Evolutionary conservation across 2,113 vertebrate genomes (phyloP).

Genomic region (Grallaria varia): DNA sequence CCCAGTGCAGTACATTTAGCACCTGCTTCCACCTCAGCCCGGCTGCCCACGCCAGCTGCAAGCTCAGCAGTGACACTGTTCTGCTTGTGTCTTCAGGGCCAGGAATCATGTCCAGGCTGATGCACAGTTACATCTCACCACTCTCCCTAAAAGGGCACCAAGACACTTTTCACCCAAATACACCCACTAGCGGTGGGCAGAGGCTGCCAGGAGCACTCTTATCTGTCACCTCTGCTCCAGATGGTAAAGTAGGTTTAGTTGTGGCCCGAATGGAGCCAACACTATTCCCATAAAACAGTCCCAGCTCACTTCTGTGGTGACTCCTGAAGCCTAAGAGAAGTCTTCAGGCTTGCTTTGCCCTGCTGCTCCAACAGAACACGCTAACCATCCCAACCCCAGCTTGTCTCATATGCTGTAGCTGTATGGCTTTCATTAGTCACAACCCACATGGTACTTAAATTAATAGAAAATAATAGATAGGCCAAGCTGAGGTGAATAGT

Average conservation of each 20-base stretch:
- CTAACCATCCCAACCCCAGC: background rate
- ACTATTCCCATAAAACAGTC: background rate
- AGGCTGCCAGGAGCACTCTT: background rate
- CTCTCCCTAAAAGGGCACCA: background rate
- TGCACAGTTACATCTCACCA: background rate
- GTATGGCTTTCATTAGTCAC: background rate
- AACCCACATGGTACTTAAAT: background rate
- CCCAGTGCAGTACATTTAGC: rapidly evolving
- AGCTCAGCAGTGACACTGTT: background rate
- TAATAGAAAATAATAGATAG: background rate
- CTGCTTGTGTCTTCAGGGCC: background rate
- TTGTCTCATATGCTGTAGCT: background rate
- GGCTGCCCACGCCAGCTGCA: background rate
- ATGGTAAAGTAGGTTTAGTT: rapidly evolving
- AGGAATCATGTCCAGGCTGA: rapidly evolving
- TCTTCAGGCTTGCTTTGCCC: background rate
- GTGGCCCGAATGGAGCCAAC: background rate
- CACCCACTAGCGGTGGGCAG: background rate
- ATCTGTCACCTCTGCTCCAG: background rate
- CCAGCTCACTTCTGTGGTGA: background rate
- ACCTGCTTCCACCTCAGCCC: rapidly evolving
- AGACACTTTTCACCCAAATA: background rate
- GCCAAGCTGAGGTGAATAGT: background rate
- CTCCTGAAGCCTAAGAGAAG: background rate
- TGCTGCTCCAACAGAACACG: background rate